Conservation (phyloP, 2,888 invertebrate genomes). For the Anodontia alba region DNA sequence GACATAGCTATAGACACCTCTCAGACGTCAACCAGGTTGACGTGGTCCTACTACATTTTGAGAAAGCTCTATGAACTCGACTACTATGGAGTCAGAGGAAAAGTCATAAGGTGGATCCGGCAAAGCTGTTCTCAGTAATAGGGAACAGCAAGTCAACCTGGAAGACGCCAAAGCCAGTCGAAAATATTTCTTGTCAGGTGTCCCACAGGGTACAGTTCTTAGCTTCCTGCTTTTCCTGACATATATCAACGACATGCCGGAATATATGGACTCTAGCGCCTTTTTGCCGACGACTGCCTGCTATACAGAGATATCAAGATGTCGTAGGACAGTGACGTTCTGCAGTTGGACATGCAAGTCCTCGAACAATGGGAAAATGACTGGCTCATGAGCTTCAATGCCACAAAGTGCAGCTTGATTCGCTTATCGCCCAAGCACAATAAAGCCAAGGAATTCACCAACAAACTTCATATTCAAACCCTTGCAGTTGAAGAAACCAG, state of each 20-base stretch:
- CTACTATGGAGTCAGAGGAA: neutral
- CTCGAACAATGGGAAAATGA: neutral
- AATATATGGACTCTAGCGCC: conserved; percentile 11
- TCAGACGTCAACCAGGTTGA: neutral
- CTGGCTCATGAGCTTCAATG: conserved; percentile 4
- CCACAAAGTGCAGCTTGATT: conserved; percentile 17
- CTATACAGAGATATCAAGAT: conserved; percentile 26
- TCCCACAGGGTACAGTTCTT: neutral
- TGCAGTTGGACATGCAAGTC: conserved; percentile 18
- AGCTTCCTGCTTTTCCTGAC: neutral
- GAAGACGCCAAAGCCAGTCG: neutral
- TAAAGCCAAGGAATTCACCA: neutral
- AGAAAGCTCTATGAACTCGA: neutral
- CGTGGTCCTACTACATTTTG: neutral
- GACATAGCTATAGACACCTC: neutral
- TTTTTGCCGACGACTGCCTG: conserved; percentile 30
- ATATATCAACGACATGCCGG: neutral
- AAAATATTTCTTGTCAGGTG: neutral
- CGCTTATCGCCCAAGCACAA: conserved; percentile 15
- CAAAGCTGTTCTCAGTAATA: neutral
- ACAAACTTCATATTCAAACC: conserved; percentile 11
- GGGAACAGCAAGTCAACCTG: neutral
- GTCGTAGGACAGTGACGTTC: neutral
- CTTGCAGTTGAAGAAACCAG: neutral
- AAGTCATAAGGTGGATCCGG: too few species aligned